These are phyloP conservation scores for Pristionchus pacificus DNA, from an alignment of 1,140 invertebrate species.

Conservation along the genomic window DNA sequence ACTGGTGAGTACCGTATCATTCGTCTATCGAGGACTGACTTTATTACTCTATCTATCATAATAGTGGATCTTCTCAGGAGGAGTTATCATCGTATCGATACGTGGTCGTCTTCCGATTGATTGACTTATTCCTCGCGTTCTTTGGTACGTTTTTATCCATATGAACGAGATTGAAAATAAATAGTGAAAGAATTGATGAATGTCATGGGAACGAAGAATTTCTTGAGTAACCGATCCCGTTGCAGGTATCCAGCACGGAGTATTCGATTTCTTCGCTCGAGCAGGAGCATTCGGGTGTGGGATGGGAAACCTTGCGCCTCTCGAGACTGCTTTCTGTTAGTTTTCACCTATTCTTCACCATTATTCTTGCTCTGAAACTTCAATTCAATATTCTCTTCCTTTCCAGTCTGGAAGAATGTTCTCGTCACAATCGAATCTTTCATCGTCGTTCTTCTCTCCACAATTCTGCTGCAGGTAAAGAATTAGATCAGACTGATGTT, in stretches of 20 bases:
- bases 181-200: too few relatives aligned
- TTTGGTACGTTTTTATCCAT: too few relatives aligned
- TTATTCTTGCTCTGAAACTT: too few relatives aligned
- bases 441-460: constrained; percentile 49
- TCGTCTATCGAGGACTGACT: neutral
- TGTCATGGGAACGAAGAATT: too few relatives aligned
- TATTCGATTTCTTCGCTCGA: constrained; percentile 51
- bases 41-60: neutral
- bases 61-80: constrained; percentile 34
- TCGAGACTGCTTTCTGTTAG: constrained; percentile 54
- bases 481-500: too few relatives aligned
- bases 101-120: constrained; percentile 46
- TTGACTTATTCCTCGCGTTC: constrained; percentile 49
- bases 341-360: neutral
- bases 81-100: constrained; percentile 44
- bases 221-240: too few relatives aligned
- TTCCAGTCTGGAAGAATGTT: constrained; percentile 53
- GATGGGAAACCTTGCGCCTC: constrained; percentile 30
- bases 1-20: constrained; percentile 21
- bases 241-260: constrained; percentile 41
- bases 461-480: constrained; percentile 38
- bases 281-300: constrained; percentile 49
- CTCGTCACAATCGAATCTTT: constrained; percentile 47
- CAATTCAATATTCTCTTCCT: too few relatives aligned
- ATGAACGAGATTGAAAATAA: too few relatives aligned